Conservation (phyloP, 1,140 invertebrate species). For the Plodia interpunctella region DNA sequence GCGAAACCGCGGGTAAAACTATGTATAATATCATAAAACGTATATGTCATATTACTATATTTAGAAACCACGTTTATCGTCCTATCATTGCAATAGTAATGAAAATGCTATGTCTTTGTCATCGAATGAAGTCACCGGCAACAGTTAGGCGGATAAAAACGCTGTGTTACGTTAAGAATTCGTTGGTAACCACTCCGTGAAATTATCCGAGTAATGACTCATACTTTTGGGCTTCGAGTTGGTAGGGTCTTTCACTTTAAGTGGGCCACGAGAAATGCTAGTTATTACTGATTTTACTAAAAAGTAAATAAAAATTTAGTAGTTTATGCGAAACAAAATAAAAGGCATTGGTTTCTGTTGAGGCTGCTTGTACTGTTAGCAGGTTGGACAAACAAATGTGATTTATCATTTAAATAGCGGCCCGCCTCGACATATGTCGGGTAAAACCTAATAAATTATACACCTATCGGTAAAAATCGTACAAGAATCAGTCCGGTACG, state of each 20-base stretch:
- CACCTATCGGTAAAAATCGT: too few relatives aligned
- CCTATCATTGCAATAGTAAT: neutral
- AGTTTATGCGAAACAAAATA: too few relatives aligned
- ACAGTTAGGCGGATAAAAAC: slow-evolving; percentile 21
- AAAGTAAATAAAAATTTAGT: too few relatives aligned
- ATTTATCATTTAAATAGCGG: too few relatives aligned
- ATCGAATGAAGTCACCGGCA: slow-evolving; percentile 26
- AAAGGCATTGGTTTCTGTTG: too few relatives aligned
- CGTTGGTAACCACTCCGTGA: slow-evolving; percentile 22
- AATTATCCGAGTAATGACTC: slow-evolving; percentile 4
- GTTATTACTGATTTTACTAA: neutral
- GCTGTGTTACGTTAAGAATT: neutral
- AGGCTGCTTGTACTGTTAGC: too few relatives aligned
- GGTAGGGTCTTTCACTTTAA: slow-evolving; percentile 24
- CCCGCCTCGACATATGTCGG: too few relatives aligned
- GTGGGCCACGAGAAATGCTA: slow-evolving; percentile 14
- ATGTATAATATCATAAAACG: too few relatives aligned
- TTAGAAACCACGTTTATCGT: neutral
- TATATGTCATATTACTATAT: neutral
- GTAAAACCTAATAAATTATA: too few relatives aligned
- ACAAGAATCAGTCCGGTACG: too few relatives aligned
- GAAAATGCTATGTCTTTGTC: neutral
- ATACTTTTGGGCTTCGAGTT: slow-evolving; percentile 8
- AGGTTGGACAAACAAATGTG: too few relatives aligned
- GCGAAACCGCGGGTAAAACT: too few relatives aligned